phyloP scores from a whole-genome alignment of 2,888 invertebrate genomes.

The Rhyacophila evoluta region DNA sequence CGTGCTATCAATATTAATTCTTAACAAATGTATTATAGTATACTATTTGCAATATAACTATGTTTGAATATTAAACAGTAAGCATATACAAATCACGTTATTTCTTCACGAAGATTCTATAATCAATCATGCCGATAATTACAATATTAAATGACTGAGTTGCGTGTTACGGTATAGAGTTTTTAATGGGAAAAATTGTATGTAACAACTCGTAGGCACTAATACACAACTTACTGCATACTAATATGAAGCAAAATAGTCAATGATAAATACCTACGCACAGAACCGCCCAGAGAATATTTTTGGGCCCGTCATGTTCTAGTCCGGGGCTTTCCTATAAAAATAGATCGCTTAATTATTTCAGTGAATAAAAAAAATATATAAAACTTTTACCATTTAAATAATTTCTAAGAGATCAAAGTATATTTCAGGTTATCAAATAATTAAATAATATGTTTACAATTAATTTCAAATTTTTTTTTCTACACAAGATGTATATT shows the following conservation, averaged over 20 bases:
- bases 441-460: too few relatives aligned
- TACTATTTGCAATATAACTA: neutral
- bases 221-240: neutral
- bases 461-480: too few relatives aligned
- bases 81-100: neutral
- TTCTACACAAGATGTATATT: too few relatives aligned
- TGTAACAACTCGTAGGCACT: neutral
- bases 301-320: too few relatives aligned
- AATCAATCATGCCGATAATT: slow-evolving; percentile 40
- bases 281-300: too few relatives aligned
- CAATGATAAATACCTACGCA: neutral
- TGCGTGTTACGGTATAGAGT: slow-evolving; percentile 34
- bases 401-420: too few relatives aligned
- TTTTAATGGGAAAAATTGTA: neutral
- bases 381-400: too few relatives aligned
- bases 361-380: too few relatives aligned
- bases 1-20: slow-evolving; percentile 1
- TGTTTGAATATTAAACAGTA: slow-evolving; percentile 10
- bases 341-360: too few relatives aligned
- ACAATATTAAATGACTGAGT: slow-evolving; percentile 32
- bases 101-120: neutral
- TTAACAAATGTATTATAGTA: neutral
- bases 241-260: neutral
- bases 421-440: too few relatives aligned
- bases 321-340: too few relatives aligned